Percentiles rank a stretch among this genome's conserved stretches.
phyloP scores from a whole-genome alignment of 2,797 vertebrate species.

The Orestias chungarensis region DNA sequence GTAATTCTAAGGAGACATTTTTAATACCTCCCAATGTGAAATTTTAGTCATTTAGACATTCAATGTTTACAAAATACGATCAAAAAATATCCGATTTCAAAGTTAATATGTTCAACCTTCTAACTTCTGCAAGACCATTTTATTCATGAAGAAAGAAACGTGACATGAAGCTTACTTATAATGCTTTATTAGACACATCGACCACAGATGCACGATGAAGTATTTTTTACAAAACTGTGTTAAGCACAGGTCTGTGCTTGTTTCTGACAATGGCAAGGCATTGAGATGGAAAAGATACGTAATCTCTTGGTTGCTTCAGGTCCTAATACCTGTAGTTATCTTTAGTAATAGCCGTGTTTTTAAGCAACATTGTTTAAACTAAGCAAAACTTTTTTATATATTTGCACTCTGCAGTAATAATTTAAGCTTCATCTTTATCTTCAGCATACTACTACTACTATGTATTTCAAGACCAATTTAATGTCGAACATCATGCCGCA shows the following conservation, averaged over 20 bases:
- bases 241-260: constrained; percentile 56
- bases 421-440: constrained; percentile 31
- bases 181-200: constrained; percentile 61
- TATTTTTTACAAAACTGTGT: constrained; percentile 69
- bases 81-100: background rate
- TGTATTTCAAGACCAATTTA: constrained; percentile 24
- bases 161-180: constrained; percentile 10
- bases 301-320: constrained; percentile 38
- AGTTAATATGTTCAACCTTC: background rate
- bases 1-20: background rate
- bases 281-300: constrained; percentile 46
- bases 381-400: constrained; percentile 45
- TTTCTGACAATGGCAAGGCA: constrained; percentile 53
- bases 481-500: constrained; percentile 66
- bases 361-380: constrained; percentile 40
- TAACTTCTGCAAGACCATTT: background rate
- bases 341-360: constrained; percentile 52
- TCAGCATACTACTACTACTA: constrained; percentile 14
- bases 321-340: constrained; percentile 42
- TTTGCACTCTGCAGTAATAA: constrained; percentile 39
- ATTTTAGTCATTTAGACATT: background rate
- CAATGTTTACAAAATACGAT: background rate
- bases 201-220: constrained; percentile 50
- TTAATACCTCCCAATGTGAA: background rate
- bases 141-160: constrained; percentile 20